Evolutionary conservation across 1,140 invertebrate genomes (phyloP), one percentile per base, ranked within the genome.

Genomic region (Zophobas atratus): DNA sequence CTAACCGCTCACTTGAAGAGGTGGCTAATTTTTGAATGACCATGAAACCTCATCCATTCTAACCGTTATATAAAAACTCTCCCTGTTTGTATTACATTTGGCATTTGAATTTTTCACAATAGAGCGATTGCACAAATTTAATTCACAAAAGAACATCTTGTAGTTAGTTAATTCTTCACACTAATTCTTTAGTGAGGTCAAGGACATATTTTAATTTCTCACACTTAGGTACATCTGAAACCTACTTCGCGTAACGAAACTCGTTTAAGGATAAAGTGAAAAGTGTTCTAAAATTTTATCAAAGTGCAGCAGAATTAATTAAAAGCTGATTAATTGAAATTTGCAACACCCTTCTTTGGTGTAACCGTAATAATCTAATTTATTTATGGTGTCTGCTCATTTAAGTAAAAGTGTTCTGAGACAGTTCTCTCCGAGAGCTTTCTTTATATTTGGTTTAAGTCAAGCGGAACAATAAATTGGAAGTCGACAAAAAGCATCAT

Each of bases 321-420:
- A 51, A 51, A 51, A 51, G 6, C n/a, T 51, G 49, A 51, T 2
- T 20, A 20, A 51, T 51, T 20, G 6, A 63, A 43, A 67, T 67
- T 43, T 33, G 41, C 20, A 51, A 51, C 49, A 67, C n/a, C 43
- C 39, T 43, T 67, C 20, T 1, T 51, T 39, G 43, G 3, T 34
- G 33, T 41, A 39, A 39, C 36, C 60, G 20, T 55, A 39, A 73
- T 1, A 73, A 56, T 73, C 3, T 4, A 1, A 8, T 41, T 73
- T 55, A 56, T 38, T 35, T 39, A 38, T 38, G 70, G 70, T 51
- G 70, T 51, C 46, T 49, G 35, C 8, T 51, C 36, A 6, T 41
- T 8, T n/a, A 73, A 55, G 71, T 73, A 73, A 73, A 73, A 73
- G 71, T 73, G 41, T 55, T 53, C 41, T 33, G 39, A 43, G 60